These are phyloP conservation scores for Ibidorhyncha struthersii DNA, from an alignment of 2,113 vertebrate genomes.

Conservation along the genomic window DNA sequence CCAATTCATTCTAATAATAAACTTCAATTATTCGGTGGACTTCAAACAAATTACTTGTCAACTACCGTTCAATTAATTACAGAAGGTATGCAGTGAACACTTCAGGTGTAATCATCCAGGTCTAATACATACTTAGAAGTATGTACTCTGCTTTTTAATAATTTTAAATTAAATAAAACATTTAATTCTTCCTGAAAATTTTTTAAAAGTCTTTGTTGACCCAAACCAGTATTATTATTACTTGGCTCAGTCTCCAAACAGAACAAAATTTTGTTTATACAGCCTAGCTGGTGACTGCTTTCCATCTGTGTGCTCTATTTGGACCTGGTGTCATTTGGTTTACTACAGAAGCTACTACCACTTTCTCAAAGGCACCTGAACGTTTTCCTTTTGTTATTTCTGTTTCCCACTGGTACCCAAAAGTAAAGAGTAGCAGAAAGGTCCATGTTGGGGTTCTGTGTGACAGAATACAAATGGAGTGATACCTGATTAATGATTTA, in stretches of 20 bases:
- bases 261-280: background rate
- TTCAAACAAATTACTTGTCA: slow-evolving; percentile 60
- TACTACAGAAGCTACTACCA: background rate
- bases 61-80: slow-evolving; percentile 48
- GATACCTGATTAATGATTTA: background rate
- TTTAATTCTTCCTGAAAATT: background rate
- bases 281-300: background rate
- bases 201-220: background rate
- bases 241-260: background rate
- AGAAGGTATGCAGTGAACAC: background rate
- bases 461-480: background rate
- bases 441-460: background rate
- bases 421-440: background rate
- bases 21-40: slow-evolving; percentile 15
- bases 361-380: background rate
- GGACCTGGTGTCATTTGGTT: background rate
- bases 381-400: background rate
- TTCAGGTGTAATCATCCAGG: slow-evolving; percentile 18
- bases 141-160: slow-evolving; percentile 6
- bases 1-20: slow-evolving; percentile 21
- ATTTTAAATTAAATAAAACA: slow-evolving; percentile 37
- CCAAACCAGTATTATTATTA: background rate
- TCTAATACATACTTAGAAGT: slow-evolving; percentile 32
- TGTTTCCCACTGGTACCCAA: background rate
- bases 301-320: background rate